Base-by-base conservation (phyloP, 2,888 invertebrate species). In the Poecilus cupreus region DNA sequence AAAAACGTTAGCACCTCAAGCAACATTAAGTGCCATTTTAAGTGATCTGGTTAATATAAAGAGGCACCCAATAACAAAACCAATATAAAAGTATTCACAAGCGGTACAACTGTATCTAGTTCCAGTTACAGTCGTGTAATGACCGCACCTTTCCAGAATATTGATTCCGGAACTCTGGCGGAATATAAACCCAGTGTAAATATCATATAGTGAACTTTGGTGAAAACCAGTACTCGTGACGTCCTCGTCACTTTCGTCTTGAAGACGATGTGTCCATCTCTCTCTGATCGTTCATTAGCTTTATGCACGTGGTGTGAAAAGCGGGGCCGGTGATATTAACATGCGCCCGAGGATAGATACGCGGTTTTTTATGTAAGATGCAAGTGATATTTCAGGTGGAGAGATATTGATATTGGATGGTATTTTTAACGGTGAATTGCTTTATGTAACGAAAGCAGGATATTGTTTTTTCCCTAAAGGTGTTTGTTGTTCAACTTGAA, bases 111-210 rank as follows among this genome's bases (percentile, higher is more conserved):
- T 26, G 64, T 68, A 68, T 16, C 39, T 18, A 18, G 64, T 18
- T 68, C 64, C 64, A 18, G 64, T 68, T 68, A 18, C 18, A 32
- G 70, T 82, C 80, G 83, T 83, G 84, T 84, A 84, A 83, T 83
- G 84, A 84, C 84, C 84, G 83, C 83, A 84, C 83, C 84, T 83
- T 83, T 80, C 83, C 82, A 79, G 80, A 83, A 83, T 84, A 84
- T 83, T 77, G 83, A 84, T 84, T 83, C 82, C 80, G 80, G 78
- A 57, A 77, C 77, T 77, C 70, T 80, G 60, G 81, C 68, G 68
- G 49, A 82, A 80, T 76, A 74, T 80, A 79, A 78, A 81, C 64
- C 75, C 64, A 68, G 79, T 80, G 81, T 78, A 82, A 81, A 83
- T 82, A 81, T 51, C 68, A 81, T 80, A 75, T 64, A 68, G 68